Evolutionary conservation across 2,888 invertebrate genomes (phyloP).

Genomic region (Reticulitermes lucifugus): DNA sequence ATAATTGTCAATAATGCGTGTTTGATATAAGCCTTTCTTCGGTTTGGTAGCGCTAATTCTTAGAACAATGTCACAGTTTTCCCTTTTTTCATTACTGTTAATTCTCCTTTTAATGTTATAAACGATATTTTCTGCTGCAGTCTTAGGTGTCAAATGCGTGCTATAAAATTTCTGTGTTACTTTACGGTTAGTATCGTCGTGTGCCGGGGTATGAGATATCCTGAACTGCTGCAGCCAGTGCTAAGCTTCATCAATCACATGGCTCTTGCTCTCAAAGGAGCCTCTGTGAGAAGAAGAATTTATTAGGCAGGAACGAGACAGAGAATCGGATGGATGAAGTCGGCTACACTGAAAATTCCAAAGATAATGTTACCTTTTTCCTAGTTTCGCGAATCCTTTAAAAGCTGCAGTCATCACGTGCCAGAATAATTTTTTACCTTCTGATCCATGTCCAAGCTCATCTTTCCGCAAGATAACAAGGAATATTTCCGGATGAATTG

Average conservation of each 20-base stretch:
- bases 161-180: background rate
- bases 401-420: background rate
- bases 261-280: constrained; percentile 22
- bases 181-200: background rate
- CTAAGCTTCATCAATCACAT: constrained; percentile 20
- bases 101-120: too few relatives aligned
- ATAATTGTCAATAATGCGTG: too few relatives aligned
- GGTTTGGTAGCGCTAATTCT: too few relatives aligned
- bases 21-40: too few relatives aligned
- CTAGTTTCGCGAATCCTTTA: background rate
- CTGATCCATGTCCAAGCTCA: too few relatives aligned
- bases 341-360: constrained; percentile 10
- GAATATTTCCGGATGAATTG: too few relatives aligned
- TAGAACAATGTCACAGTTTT: too few relatives aligned
- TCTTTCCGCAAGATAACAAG: too few relatives aligned
- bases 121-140: too few relatives aligned
- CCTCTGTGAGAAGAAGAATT: constrained; percentile 20
- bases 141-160: too few relatives aligned
- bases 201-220: background rate
- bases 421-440: background rate
- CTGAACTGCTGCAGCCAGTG: background rate
- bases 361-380: constrained; percentile 9
- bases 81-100: too few relatives aligned
- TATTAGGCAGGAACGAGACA: constrained; percentile 17
- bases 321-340: constrained; percentile 4